Conservation (phyloP, 2,888 invertebrate species). For the Sesia bembeciformis region DNA sequence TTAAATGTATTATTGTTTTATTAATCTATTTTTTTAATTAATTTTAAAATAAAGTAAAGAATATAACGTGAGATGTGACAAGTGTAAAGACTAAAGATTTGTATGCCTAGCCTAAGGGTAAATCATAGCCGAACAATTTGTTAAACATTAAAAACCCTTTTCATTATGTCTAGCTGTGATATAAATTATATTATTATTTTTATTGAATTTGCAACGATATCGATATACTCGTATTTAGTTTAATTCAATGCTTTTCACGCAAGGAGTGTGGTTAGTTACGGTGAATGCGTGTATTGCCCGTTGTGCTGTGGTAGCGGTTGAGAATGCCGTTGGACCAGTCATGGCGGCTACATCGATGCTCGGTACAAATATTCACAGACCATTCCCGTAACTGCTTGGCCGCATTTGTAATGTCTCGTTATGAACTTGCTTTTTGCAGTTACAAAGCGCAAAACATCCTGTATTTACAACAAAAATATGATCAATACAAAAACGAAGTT, state of each 20-base stretch:
- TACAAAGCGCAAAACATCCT: background rate
- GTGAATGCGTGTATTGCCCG: constrained; percentile 18
- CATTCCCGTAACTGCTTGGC: constrained; percentile 37
- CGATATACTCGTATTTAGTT: background rate
- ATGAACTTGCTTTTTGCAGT: constrained; percentile 19
- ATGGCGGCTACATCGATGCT: constrained; percentile 18
- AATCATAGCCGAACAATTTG: too few relatives aligned
- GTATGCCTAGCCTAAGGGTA: too few relatives aligned
- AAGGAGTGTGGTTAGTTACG: constrained; percentile 4
- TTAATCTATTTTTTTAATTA: too few relatives aligned
- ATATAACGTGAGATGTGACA: too few relatives aligned
- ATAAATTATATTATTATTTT: too few relatives aligned
- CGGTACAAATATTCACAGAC: constrained; percentile 43
- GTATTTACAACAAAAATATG: too few relatives aligned
- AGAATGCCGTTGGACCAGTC: constrained; percentile 60
- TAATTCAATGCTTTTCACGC: background rate
- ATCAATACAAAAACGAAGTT: too few relatives aligned
- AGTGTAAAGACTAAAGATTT: too few relatives aligned
- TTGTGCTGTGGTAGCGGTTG: constrained; percentile 25
- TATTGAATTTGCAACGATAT: too few relatives aligned
- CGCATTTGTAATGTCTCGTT: constrained; percentile 29
- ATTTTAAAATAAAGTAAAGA: too few relatives aligned
- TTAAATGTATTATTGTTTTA: too few relatives aligned
- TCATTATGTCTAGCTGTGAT: background rate
- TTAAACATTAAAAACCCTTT: too few relatives aligned